These are phyloP conservation scores for Anguilla anguilla DNA, from an alignment of 2,797 vertebrate genomes.

Conservation along the genomic window DNA sequence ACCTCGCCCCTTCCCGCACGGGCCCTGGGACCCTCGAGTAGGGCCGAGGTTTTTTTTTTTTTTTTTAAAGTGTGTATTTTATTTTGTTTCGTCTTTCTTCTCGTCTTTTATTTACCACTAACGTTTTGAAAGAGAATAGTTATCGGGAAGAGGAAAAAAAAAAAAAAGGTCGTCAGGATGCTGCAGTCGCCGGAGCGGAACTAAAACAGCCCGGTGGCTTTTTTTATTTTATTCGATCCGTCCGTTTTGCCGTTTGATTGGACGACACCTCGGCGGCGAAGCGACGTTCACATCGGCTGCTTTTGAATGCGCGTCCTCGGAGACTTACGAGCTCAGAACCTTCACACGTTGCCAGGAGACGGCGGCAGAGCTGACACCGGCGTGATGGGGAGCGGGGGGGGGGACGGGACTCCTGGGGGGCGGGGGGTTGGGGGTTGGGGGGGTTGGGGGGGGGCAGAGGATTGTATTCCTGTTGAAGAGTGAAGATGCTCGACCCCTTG, in stretches of 20 bases:
- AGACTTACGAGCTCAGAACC: not conserved
- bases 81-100: not conserved
- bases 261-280: not conserved
- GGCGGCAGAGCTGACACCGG: not conserved
- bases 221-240: not conserved
- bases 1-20: not conserved
- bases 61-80: slow-evolving; percentile 24
- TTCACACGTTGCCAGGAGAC: not conserved
- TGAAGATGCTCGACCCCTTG: not conserved
- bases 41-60: slow-evolving; percentile 21
- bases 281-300: not conserved
- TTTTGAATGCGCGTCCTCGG: not conserved
- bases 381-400: not conserved
- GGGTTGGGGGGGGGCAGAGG: too few species aligned
- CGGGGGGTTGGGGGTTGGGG: too few species aligned
- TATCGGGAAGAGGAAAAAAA: not conserved
- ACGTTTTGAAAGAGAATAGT: slow-evolving; percentile 1
- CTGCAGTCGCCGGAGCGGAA: not conserved
- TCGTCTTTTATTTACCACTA: not conserved
- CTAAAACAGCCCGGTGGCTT: not conserved
- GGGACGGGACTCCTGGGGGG: too few species aligned
- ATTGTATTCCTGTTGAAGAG: not conserved
- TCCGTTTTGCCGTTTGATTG: not conserved
- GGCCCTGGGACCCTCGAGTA: not conserved
- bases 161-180: not conserved